Evolutionary conservation across 2,113 vertebrate genomes (phyloP), one percentile per base, ranked within the genome.

Genomic region (Fregata magnificens): DNA sequence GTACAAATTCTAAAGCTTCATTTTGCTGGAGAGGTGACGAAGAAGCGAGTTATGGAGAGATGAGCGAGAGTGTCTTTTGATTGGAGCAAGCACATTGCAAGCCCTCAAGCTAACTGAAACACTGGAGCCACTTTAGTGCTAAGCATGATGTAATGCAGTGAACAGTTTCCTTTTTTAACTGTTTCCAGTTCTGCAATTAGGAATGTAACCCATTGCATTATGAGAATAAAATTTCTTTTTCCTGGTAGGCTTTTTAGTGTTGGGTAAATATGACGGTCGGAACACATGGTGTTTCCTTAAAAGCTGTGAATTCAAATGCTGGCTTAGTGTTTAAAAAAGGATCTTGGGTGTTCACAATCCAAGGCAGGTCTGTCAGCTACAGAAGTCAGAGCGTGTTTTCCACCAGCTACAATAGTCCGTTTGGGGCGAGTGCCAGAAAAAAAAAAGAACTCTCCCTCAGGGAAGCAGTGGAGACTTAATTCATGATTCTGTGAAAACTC

Each of bases 201-300:
- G 22, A 92, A 70, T 28, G 42, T 73, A 92, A 92, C 11, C 71
- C 42, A 32, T 77, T 91, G 44, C 12, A 0, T 77, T 78, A 73
- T 8, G 20, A 88, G 71, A 77, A 86, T 53, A 73, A 77, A 82
- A 88, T 92, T 78, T 90, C 69, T 91, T 90, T 95, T 86, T 91
- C 66, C 61, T 91, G 44, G 28, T 92, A 88, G 79, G 40, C 58
- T 90, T 93, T 91, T 90, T 80, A 73, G 29, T 73, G 66, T 93
- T 94, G 93, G 66, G 62, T 82, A 96, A 93, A 94, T 82, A 80
- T 42, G 90, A 87, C 87, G 90, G 86, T 87, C 9, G 24, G 86
- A 95, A 82, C 87, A 92, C 90, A 82, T 96, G 93, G 79, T 82
- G 87, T 95, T 97, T 95, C 76, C 90, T 96, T 85, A 92, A 90